These are phyloP conservation scores for Cossypha dichroa DNA, from an alignment of 2,797 vertebrate genomes.

Conservation along the genomic window DNA sequence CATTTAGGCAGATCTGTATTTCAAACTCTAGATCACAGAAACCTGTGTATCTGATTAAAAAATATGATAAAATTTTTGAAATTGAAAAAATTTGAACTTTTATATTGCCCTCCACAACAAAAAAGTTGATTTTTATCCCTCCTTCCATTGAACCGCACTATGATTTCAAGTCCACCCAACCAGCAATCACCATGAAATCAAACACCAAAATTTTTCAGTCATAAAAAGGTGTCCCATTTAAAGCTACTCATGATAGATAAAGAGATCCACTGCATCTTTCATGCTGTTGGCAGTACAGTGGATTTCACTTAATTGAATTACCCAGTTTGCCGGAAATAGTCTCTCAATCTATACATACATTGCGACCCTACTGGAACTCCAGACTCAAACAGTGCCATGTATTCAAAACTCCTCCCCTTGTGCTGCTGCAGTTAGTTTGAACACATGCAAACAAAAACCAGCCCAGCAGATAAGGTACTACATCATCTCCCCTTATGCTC, in stretches of 20 bases:
- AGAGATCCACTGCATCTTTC: background rate
- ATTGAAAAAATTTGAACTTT: background rate
- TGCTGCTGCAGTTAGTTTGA: background rate
- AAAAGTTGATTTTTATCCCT: background rate
- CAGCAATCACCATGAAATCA: background rate
- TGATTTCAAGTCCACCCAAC: background rate
- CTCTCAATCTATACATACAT: background rate
- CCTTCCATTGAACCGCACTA: background rate
- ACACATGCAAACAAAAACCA: background rate
- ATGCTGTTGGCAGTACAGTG: background rate
- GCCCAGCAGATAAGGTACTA: rapidly evolving
- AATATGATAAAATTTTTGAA: background rate
- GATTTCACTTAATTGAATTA: background rate
- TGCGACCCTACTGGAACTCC: background rate
- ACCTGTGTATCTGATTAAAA: background rate
- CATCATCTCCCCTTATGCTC: background rate
- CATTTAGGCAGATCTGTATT: background rate
- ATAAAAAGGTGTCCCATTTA: background rate
- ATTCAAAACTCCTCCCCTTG: background rate
- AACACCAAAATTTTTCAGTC: background rate
- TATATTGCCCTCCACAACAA: background rate
- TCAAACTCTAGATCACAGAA: background rate
- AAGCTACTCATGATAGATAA: background rate
- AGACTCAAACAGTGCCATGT: background rate
- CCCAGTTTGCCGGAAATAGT: background rate